Evolutionary conservation across 2,888 invertebrate genomes (phyloP).

Genomic region (Lampropteryx suffumata): DNA sequence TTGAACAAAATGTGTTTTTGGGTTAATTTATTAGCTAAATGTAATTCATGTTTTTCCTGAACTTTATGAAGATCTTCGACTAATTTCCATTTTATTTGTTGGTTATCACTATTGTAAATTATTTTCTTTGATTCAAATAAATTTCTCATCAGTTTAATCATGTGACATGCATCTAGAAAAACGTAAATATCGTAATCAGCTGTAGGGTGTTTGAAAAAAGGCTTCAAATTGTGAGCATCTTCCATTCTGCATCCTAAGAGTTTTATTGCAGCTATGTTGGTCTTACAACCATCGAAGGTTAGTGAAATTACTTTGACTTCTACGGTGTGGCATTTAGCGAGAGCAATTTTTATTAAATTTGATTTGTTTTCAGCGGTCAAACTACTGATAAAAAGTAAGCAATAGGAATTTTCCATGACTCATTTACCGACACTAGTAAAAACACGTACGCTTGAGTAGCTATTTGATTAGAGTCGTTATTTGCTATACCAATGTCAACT

Average conservation of each 20-base stretch:
- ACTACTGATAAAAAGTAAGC: conserved; percentile 11
- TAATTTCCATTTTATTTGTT: too few species aligned
- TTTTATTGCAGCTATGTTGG: conserved; percentile 22
- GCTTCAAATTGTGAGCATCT: too few species aligned
- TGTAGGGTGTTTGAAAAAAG: too few species aligned
- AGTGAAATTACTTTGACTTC: neutral
- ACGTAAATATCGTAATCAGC: too few species aligned
- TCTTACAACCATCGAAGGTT: conserved; percentile 24
- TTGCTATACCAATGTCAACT: conserved; percentile 18
- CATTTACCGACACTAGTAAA: conserved; percentile 12
- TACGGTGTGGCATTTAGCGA: neutral
- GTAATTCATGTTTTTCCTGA: too few species aligned
- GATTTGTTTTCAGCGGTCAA: conserved; percentile 8
- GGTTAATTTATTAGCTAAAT: too few species aligned
- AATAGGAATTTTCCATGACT: conserved; percentile 4
- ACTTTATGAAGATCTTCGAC: too few species aligned
- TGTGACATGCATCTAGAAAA: too few species aligned
- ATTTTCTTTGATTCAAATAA: too few species aligned
- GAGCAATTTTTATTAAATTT: conserved; percentile 1
- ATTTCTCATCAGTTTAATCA: too few species aligned
- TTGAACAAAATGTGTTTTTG: too few species aligned
- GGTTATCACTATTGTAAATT: too few species aligned
- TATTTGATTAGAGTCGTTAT: conserved; percentile 3
- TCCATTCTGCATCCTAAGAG: conserved; percentile 25
- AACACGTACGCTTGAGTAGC: conserved; percentile 31